Base-by-base conservation (phyloP, 2,113 vertebrate species). In the Thamnaconus septentrionalis region DNA sequence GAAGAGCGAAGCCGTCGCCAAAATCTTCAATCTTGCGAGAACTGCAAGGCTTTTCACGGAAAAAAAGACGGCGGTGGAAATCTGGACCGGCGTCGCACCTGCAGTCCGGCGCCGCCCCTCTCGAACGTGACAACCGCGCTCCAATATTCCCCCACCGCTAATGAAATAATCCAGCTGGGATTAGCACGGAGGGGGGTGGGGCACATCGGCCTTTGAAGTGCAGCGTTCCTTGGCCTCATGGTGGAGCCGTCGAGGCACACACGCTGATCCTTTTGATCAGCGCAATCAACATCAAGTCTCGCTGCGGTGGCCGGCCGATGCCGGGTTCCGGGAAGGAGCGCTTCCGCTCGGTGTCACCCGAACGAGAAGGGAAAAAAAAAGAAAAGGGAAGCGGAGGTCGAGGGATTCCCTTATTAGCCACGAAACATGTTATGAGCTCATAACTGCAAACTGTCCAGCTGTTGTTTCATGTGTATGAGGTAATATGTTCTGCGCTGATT, bases 101-200 rank as follows among this genome's bases (percentile, higher is more conserved):
- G 75, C 39, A 49, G 43, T 56, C 40, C 41, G 53, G 64, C 7
- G 71, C 76, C 69, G 40, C 54, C 10, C 52, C 4, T 46, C 8
- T 11, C 5, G 18, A 3, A 77, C 66, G 64, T 58, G 67, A 81
- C 71, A 64, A 61, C 66, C 46, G 11, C 5, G 11, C 54, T 64
- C 73, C 0, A 50, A 71, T 80, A 64, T 72, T 63, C 67, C 56
- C 45, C 52, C 73, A 63, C 59, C 58, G 56, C 71, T 76, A 85
- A 82, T 86, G 65, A 73, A 82, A 82, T 85, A 81, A 86, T 79
- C 73, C 82, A 76, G 83, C 80, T 78, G 56, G 82, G 86, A 87
- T 90, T 88, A 88, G 79, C 5, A 31, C 2, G 51, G n/a, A 48
- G 47, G 59, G 10, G 59, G 10, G 18, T 31, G 18, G 18, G 18